Evolutionary conservation across 2,888 invertebrate species (phyloP), one percentile per base, ranked within the genome.

Genomic region (Piscicola geometra): DNA sequence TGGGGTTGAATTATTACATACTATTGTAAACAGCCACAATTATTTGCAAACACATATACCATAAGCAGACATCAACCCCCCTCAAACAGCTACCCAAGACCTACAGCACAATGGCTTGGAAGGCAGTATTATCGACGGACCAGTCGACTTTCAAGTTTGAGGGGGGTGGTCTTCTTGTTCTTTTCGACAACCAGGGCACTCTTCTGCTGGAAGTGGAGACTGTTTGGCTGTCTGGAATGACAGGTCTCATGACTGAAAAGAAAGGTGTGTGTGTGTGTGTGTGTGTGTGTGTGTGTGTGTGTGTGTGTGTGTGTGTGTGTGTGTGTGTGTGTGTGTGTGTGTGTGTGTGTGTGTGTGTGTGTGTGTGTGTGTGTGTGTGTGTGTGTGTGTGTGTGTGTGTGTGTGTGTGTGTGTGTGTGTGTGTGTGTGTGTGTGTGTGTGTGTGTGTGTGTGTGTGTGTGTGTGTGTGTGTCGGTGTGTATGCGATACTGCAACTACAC

Each of bases 371-470:
- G 2, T 70, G 47, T 36, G 41, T 70, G 47, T 41, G 41, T 2
- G 1, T 41, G 70, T 70, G 28, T 36, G n/a, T 41, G n/a, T 70
- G 70, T 41, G 70, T 70, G 70, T 41, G 70, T 70, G 70, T 28
- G 70, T 70, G 70, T 28, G 70, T 41, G 70, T 70, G 70, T 41
- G 70, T 70, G 70, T 28, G 70, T 70, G 70, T 28, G 70, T 70
- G 70, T 41, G 70, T 70, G 70, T 41, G 70, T 70, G 70, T 25
- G 36, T 70, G 36, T 25, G 36, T 70, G 70, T 41, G 70, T 70
- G 70, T 41, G 70, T 70, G 70, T 33, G 36, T 70, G 70, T 41
- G 70, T 70, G 70, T 41, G 70, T 36, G 70, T 41, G 70, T 70
- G 47, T 41, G 70, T 70, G 70, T 70, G 70, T 15, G 1, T n/a